A percentile compares a stretch with the other conserved stretches of the same genome.
These are phyloP conservation scores for Nanorana parkeri DNA, from an alignment of 2,113 vertebrate species.

Conservation along the genomic window DNA sequence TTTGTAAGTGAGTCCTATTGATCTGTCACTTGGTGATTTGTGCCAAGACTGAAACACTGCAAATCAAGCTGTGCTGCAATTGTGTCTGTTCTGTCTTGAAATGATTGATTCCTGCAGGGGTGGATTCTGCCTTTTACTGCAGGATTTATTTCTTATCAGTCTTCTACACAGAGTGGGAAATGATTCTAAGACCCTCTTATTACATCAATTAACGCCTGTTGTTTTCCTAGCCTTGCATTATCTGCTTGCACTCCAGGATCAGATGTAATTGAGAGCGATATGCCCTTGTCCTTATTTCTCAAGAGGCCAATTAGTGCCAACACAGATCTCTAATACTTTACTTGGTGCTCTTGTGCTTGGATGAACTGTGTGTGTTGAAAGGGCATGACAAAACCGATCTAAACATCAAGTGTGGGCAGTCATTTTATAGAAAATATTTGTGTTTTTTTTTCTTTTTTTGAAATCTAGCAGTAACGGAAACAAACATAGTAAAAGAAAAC, in stretches of 20 bases:
- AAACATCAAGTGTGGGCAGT: not conserved
- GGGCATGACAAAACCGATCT: not conserved
- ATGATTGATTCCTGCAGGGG: conserved; percentile 41
- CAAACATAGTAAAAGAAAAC: too few species aligned
- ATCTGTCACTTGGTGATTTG: conserved; percentile 30
- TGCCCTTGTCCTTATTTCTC: conserved; percentile 41
- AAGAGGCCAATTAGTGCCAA: conserved; percentile 37
- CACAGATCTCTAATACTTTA: not conserved
- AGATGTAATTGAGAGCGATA: conserved; percentile 45
- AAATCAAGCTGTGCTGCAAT: conserved; percentile 44
- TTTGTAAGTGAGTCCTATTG: conserved; percentile 36
- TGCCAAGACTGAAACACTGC: conserved; percentile 39
- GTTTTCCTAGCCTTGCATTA: conserved; percentile 30
- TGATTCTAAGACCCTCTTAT: conserved; percentile 43
- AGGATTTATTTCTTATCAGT: conserved; percentile 49
- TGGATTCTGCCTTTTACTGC: conserved; percentile 42
- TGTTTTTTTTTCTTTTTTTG: too few species aligned
- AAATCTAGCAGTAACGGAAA: too few species aligned
- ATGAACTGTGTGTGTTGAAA: not conserved
- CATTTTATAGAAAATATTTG: too few species aligned
- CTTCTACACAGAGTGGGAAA: conserved; percentile 16
- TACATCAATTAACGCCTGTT: conserved; percentile 52
- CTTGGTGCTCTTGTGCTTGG: not conserved
- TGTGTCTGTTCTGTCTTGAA: conserved; percentile 19
- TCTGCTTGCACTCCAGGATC: conserved; percentile 40